These are phyloP conservation scores for Oryzaephilus surinamensis DNA, from an alignment of 1,140 invertebrate genomes.

Conservation along the genomic window DNA sequence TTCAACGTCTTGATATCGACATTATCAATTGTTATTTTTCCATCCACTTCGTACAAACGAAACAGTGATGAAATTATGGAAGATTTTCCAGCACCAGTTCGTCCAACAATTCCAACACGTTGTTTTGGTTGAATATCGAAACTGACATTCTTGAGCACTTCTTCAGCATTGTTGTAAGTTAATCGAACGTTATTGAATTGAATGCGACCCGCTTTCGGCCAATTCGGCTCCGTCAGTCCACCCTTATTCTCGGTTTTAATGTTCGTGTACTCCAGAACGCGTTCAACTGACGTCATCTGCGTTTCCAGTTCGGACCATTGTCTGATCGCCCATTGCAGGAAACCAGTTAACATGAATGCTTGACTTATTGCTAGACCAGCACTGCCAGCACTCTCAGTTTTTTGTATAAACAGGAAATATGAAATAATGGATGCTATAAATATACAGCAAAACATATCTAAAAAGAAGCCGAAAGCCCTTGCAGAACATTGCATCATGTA, in stretches of 20 bases:
- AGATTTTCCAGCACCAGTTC: slow-evolving; percentile 76
- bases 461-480: slow-evolving; percentile 61
- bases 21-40: slow-evolving; percentile 45
- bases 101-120: slow-evolving; percentile 64
- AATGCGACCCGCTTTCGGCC: slow-evolving; percentile 60
- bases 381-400: slow-evolving; percentile 39
- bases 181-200: slow-evolving; percentile 54
- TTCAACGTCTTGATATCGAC: slow-evolving; percentile 48
- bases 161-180: slow-evolving; percentile 38
- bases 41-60: slow-evolving; percentile 41
- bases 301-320: slow-evolving; percentile 57
- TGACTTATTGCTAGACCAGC: slow-evolving; percentile 50
- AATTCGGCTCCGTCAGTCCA: slow-evolving; percentile 36
- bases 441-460: slow-evolving; percentile 59
- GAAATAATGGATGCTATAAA: background rate
- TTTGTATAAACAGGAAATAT: slow-evolving; percentile 22
- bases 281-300: slow-evolving; percentile 67
- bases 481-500: slow-evolving; percentile 49
- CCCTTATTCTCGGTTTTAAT: slow-evolving; percentile 53
- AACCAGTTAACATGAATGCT: slow-evolving; percentile 45
- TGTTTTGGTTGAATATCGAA: slow-evolving; percentile 47
- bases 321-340: slow-evolving; percentile 52
- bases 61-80: slow-evolving; percentile 64
- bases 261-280: slow-evolving; percentile 57
- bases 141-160: slow-evolving; percentile 61